A percentile compares a stretch with the other conserved stretches of the same genome.
Conservation (phyloP, 2,113 vertebrate genomes). For the Asarcornis scutulata region DNA sequence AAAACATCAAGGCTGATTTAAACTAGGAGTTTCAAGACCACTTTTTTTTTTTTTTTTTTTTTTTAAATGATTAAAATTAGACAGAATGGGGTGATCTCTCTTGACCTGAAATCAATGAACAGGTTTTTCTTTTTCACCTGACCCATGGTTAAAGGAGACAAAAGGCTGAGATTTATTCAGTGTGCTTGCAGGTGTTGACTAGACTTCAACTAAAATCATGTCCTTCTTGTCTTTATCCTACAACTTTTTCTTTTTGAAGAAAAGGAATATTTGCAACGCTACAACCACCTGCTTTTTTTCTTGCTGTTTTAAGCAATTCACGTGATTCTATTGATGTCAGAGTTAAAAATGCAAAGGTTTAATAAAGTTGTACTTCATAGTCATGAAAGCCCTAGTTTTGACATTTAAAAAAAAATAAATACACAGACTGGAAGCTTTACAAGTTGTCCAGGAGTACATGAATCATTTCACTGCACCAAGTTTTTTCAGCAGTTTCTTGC, state of each 20-base stretch:
- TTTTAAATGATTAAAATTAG: neutral
- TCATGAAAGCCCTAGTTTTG: constrained; percentile 87
- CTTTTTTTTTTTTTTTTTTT: neutral
- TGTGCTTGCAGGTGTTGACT: constrained; percentile 1
- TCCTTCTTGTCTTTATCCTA: constrained; percentile 25
- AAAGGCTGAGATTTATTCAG: constrained; percentile 50
- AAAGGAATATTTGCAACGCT: neutral
- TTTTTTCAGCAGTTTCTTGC: constrained; percentile 93
- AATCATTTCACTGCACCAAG: constrained; percentile 91
- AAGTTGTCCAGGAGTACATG: constrained; percentile 78
- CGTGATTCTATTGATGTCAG: constrained; percentile 50
- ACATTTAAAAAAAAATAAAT: constrained; percentile 4
- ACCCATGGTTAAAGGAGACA: neutral
- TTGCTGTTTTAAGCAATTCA: constrained; percentile 32
- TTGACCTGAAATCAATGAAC: neutral
- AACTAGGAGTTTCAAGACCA: constrained; percentile 87
- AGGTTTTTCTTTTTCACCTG: neutral
- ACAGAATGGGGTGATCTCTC: constrained; percentile 9
- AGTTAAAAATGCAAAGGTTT: constrained; percentile 24
- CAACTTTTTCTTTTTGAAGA: neutral
- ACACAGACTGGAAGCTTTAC: constrained; percentile 73
- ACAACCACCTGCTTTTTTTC: neutral
- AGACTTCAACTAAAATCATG: constrained; percentile 25
- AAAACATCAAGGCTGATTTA: constrained; percentile 87
- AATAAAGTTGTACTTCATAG: constrained; percentile 66